Evolutionary conservation across 1,140 invertebrate genomes (phyloP).

Genomic region (Cyclargus thomasi): DNA sequence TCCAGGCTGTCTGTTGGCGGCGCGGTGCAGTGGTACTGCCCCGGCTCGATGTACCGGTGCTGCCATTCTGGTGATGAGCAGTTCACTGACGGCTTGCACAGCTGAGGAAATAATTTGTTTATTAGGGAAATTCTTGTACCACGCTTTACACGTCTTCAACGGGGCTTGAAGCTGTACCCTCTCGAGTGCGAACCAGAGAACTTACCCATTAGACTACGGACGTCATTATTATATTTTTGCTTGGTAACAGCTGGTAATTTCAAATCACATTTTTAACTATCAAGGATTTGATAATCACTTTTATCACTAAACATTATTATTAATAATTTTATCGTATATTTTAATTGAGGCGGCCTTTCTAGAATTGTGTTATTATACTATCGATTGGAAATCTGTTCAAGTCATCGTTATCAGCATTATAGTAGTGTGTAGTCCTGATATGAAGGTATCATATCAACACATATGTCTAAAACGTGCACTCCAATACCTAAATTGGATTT

Average conservation of each 20-base stretch:
- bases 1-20: constrained; percentile 33
- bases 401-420: background rate
- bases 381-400: background rate
- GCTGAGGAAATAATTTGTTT: no score
- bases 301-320: no score
- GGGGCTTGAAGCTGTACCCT: no score
- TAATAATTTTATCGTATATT: background rate
- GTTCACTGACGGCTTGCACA: constrained; percentile 56
- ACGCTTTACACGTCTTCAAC: no score
- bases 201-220: no score
- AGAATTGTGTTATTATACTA: background rate
- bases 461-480: no score
- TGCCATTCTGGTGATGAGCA: constrained; percentile 44
- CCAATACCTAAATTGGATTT: no score
- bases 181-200: no score
- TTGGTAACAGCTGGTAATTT: background rate
- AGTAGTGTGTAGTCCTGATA: background rate
- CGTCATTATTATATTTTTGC: no score
- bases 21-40: constrained; percentile 51
- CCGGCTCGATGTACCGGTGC: constrained; percentile 46
- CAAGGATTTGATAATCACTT: no score
- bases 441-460: background rate
- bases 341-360: background rate
- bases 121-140: no score
- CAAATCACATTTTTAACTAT: background rate